These are phyloP conservation scores for Cossypha polioptera DNA, from an alignment of 2,797 vertebrate species.

Conservation along the genomic window DNA sequence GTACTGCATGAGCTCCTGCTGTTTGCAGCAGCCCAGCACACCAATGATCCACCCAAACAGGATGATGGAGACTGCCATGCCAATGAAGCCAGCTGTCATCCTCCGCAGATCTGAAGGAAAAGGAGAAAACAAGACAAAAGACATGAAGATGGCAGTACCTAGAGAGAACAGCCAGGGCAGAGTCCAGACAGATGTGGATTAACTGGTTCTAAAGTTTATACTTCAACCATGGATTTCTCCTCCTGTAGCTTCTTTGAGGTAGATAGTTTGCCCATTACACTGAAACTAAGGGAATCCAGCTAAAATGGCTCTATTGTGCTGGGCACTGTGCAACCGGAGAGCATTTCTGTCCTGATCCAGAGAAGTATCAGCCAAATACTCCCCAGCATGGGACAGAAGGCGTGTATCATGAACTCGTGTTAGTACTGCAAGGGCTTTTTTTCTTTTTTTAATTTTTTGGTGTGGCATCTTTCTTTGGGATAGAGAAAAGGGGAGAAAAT, in stretches of 20 bases:
- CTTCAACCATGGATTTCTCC: background rate
- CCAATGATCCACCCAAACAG: constrained; percentile 94
- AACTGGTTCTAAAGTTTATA: background rate
- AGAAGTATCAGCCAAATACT: background rate
- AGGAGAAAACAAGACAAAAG: background rate
- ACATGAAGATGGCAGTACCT: background rate
- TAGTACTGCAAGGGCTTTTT: background rate
- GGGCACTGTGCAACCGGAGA: background rate
- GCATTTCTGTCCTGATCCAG: background rate
- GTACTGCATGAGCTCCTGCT: constrained; percentile 96
- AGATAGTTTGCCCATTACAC: background rate
- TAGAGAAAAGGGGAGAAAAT: background rate
- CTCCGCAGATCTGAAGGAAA: constrained; percentile 84
- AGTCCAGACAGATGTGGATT: background rate
- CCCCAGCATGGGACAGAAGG: background rate
- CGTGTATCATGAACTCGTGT: background rate
- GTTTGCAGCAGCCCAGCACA: constrained; percentile 91
- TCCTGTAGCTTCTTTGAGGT: background rate
- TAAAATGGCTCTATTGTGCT: background rate
- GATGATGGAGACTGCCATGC: constrained; percentile 95
- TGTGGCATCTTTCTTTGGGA: background rate
- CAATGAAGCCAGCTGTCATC: constrained; percentile 94
- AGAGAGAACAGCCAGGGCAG: background rate
- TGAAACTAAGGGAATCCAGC: background rate
- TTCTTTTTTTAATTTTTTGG: too few relatives aligned